phyloP scores from a whole-genome alignment of 2,888 invertebrate genomes.

The Sisyra nigra region DNA sequence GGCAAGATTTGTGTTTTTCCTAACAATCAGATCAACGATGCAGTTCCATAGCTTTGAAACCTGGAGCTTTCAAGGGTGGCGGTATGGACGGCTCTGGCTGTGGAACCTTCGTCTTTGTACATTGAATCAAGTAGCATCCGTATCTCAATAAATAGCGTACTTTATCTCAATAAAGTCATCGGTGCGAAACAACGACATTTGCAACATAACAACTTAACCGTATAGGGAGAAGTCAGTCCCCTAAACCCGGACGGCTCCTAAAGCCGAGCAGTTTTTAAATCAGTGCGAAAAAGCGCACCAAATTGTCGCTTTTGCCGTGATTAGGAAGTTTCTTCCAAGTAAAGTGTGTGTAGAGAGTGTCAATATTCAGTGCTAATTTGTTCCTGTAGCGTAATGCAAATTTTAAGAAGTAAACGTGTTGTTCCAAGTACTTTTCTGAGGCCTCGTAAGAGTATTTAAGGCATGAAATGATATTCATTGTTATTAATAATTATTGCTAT shows the following conservation, averaged over 20 bases:
- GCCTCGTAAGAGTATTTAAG: background rate
- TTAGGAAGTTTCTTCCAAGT: background rate
- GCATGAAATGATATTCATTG: too few relatives aligned
- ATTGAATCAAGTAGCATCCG: too few relatives aligned
- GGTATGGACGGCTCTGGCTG: too few relatives aligned
- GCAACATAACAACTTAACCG: too few relatives aligned
- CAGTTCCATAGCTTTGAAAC: too few relatives aligned
- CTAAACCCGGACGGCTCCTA: too few relatives aligned
- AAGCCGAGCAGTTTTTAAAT: background rate
- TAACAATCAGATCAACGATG: background rate
- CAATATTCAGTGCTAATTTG: background rate
- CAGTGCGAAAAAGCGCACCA: background rate
- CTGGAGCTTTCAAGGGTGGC: too few relatives aligned
- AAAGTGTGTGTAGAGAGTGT: background rate
- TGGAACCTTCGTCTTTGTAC: too few relatives aligned
- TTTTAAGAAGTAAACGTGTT: background rate
- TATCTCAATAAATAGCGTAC: too few relatives aligned
- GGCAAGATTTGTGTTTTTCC: background rate
- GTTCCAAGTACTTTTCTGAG: background rate
- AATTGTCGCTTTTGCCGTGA: background rate
- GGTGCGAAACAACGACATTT: too few relatives aligned
- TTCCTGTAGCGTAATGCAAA: background rate
- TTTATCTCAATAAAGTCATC: too few relatives aligned
- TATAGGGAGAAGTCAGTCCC: background rate
- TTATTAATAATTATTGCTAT: background rate